These are phyloP conservation scores for Aelia acuminata DNA, from an alignment of 2,888 invertebrate genomes.

Conservation along the genomic window DNA sequence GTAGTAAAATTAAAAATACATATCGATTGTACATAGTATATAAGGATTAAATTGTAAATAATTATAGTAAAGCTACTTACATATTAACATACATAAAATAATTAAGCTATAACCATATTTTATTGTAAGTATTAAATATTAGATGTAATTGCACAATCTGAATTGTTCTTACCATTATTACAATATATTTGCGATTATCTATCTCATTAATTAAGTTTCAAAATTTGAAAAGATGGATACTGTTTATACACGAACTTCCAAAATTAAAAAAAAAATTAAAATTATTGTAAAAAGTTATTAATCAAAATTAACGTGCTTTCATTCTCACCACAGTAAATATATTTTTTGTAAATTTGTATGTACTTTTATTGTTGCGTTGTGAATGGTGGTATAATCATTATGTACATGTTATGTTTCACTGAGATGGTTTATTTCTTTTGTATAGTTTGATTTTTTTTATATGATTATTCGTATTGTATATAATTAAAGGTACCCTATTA, in stretches of 20 bases:
- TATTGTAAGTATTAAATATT: constrained; percentile 39
- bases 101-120: constrained; percentile 5
- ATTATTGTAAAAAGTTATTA: constrained; percentile 13
- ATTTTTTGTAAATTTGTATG: constrained; percentile 46
- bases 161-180: background rate
- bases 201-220: background rate
- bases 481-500: background rate
- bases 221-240: constrained; percentile 7
- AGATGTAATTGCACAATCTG: constrained; percentile 19
- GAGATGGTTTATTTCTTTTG: constrained; percentile 44
- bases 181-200: background rate
- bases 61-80: constrained; percentile 22
- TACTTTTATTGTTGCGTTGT: constrained; percentile 18
- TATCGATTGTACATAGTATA: constrained; percentile 44
- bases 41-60: constrained; percentile 34
- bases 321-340: constrained; percentile 5
- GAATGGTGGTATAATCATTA: background rate
- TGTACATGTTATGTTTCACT: constrained; percentile 33
- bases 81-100: background rate
- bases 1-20: constrained; percentile 44
- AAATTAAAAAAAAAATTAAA: background rate
- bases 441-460: background rate
- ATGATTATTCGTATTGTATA: constrained; percentile 1
- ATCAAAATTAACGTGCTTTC: constrained; percentile 18
- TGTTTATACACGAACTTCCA: background rate